Evolutionary conservation across 2,888 invertebrate genomes (phyloP).

Genomic region (Eurytoma adleriae): DNA sequence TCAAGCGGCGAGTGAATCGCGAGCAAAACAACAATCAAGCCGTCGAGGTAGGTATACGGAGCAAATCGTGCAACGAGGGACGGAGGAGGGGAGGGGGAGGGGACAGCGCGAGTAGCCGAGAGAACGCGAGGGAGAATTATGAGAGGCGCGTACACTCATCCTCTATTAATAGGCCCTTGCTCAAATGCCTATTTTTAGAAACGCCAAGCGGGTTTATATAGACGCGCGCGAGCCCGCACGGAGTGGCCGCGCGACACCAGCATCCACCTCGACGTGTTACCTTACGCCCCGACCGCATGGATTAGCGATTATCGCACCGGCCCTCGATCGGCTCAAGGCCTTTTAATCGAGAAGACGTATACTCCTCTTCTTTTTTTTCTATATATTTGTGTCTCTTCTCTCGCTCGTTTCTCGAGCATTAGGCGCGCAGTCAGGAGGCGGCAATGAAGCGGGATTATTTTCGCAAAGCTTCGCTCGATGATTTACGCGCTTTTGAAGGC

Average conservation of each 20-base stretch:
- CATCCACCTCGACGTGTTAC: slow-evolving; percentile 41
- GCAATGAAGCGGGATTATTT: too few relatives aligned
- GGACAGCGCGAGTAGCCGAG: slow-evolving; percentile 31
- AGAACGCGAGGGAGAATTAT: slow-evolving; percentile 54
- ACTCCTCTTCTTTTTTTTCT: too few relatives aligned
- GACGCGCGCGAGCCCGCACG: slow-evolving; percentile 24
- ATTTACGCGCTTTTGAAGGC: too few relatives aligned
- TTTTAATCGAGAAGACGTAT: too few relatives aligned
- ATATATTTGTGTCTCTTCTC: too few relatives aligned
- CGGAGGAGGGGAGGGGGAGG: slow-evolving; percentile 40
- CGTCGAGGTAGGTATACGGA: background rate
- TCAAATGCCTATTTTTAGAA: slow-evolving; percentile 77
- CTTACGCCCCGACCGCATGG: slow-evolving; percentile 31
- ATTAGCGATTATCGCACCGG: slow-evolving; percentile 37
- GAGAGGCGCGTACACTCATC: slow-evolving; percentile 71
- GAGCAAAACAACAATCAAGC: background rate
- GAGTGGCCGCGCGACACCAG: slow-evolving; percentile 17
- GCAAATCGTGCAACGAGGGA: background rate
- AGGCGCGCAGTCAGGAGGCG: too few relatives aligned
- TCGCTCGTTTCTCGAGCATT: too few relatives aligned
- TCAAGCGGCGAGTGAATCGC: background rate
- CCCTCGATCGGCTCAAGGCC: too few relatives aligned
- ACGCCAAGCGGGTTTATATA: slow-evolving; percentile 51
- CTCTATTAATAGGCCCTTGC: slow-evolving; percentile 78
- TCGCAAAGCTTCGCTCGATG: too few relatives aligned